phyloP scores from a whole-genome alignment of 2,888 invertebrate genomes.

The Drosophila pseudotakahashii region DNA sequence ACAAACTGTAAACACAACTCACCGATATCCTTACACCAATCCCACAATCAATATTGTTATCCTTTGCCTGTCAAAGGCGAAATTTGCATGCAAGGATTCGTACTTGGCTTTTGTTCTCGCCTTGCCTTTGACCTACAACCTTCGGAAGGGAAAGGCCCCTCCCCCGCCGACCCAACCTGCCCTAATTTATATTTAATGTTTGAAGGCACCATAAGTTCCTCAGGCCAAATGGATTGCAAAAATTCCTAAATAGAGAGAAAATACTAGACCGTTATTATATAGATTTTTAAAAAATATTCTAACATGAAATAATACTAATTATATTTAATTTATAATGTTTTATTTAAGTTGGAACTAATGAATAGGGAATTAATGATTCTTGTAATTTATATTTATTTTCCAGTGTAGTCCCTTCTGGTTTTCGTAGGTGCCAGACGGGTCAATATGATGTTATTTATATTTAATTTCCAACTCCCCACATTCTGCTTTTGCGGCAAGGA shows the following conservation, averaged over 20 bases:
- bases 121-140: constrained; percentile 57
- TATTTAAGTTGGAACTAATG: no score
- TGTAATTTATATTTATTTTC: neutral
- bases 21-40: constrained; percentile 20
- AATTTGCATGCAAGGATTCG: constrained; percentile 68
- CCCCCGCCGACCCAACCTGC: neutral
- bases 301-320: no score
- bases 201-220: constrained; percentile 29
- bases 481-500: constrained; percentile 4
- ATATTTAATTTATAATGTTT: no score
- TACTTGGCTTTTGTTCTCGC: constrained; percentile 47
- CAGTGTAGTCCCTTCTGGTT: constrained; percentile 9
- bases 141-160: neutral
- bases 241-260: neutral
- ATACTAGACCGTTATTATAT: no score
- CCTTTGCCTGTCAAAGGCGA: constrained; percentile 68
- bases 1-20: constrained; percentile 54
- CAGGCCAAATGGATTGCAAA: constrained; percentile 24
- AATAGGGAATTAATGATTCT: no score
- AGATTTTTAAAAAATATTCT: no score
- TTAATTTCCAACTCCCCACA: constrained; percentile 43
- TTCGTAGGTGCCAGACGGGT: constrained; percentile 61
- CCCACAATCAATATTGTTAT: constrained; percentile 71
- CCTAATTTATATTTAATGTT: constrained; percentile 75
- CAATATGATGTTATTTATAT: constrained; percentile 66